Evolutionary conservation across 2,797 vertebrate species (phyloP), one percentile per base, ranked within the genome.

Genomic region (Chloroceryle inda): DNA sequence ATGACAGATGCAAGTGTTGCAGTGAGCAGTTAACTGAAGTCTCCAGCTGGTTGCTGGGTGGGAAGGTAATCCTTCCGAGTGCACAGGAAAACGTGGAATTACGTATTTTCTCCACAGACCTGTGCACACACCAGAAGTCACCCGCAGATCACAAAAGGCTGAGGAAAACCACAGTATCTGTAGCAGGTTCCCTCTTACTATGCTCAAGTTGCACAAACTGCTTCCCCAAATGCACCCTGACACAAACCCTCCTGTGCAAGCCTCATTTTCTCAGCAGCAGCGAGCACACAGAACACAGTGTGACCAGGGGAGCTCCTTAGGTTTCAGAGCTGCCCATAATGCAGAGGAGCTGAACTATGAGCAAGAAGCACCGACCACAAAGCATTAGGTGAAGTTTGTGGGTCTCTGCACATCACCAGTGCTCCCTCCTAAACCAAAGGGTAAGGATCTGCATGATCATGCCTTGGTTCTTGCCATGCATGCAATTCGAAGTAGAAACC

Each of bases 271-370:
- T 24, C 49, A 52, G 26, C 27, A 74, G 26, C 27, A 74, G 52
- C 29, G 35, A 52, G 18, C 18, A 56, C 3, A 6, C 5, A 5
- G 33, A 77, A 83, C 0, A 0, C 0, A 4, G 18, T 1, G 2
- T 6, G 22, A 15, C 44, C 24, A 5, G 1, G 2, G 55, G 9
- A 77, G 24, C 37, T 56, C 38, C n/a, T 47, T 3, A 26, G 33
- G 29, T 74, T 59, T 55, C 49, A 29, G 64, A 74, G 8, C 17
- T 12, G 37, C 29, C 31, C 17, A 14, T 31, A 81, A 76, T 0
- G 6, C 20, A 49, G 13, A 75, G 31, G 2, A 71, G n/a, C 6
- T 50, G 35, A 33, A 7, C 7, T 10, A 35, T 22, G 24, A 44
- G 44, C 27, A 40, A 40, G 40, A 40, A 40, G 40, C 11, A 45